Base-by-base conservation (phyloP, 1,140 invertebrate species). In the Lasioglossum albipes region DNA sequence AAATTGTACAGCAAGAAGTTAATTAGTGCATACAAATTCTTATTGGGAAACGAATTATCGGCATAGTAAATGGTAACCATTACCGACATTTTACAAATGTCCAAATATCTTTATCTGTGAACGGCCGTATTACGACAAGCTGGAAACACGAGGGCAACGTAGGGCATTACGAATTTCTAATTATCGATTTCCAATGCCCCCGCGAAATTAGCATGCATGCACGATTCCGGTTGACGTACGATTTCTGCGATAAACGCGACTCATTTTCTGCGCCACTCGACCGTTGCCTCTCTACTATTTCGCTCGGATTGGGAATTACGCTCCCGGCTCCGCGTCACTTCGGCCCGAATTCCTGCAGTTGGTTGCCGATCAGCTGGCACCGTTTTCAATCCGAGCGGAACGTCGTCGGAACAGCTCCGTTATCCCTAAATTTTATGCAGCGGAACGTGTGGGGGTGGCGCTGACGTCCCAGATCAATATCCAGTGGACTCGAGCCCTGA, bases 391-490 rank as follows among this genome's bases (percentile, higher is more conserved):
- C 52, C 52, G 16, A 18, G 52, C 57, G 57, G 57, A n/a, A 59
- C 36, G 41, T n/a, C 49, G 36, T 12, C 65, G 41, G 7, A 20
- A 2, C 45, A 6, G 41, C 45, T 49, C 36, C 62, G 68, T 72
- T 74, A 49, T 70, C 59, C 79, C 16, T 52, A 78, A 84, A 82
- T 82, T 71, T 74, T 62, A 62, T n/a, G 62, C 61, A 74, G 49
- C 45, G 41, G 52, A 41, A 45, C 27, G 84, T 16, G 45, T 7
- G 22, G 13, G 75, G 71, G 75, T 68, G 70, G 82, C 87, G 87
- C 83, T 79, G 82, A 77, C 68, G 80, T 79, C 82, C 76, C 86
- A 90, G 90, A 91, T 92, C 90, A 91, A 92, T 91, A 91, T 87
- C 84, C 85, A 84, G 16, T 59, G 67, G 52, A 52, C 72, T 22